These are phyloP conservation scores for Eueremaeus valkanovi DNA, from an alignment of 2,888 invertebrate genomes.

Conservation along the genomic window DNA sequence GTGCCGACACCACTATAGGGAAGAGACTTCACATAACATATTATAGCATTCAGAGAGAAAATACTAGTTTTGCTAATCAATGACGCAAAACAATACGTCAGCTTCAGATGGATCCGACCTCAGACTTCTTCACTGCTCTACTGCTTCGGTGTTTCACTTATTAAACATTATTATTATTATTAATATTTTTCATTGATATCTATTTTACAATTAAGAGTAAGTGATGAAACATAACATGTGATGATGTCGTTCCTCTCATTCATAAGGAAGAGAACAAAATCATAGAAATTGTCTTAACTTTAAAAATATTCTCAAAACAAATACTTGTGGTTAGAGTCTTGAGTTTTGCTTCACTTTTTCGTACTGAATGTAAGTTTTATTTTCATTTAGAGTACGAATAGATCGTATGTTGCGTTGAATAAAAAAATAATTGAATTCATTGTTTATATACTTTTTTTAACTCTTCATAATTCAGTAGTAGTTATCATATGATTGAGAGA, in stretches of 20 bases:
- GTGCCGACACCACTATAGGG: conserved; percentile 17
- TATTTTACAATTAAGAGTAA: no score
- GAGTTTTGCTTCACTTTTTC: no score
- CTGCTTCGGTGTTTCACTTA: background rate
- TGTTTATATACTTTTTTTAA: background rate
- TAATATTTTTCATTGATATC: no score
- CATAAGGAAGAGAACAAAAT: no score
- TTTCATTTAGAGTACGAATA: no score
- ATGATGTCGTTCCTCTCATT: no score
- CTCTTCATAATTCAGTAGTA: background rate
- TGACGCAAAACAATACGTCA: conserved; percentile 18
- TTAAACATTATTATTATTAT: background rate
- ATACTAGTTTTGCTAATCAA: background rate
- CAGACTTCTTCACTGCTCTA: background rate
- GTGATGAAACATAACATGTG: no score
- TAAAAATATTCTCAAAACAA: no score
- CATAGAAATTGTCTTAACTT: no score
- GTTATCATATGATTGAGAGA: background rate
- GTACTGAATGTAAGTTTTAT: no score
- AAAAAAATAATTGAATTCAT: background rate
- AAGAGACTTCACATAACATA: background rate
- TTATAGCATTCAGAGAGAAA: background rate
- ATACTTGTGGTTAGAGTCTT: no score
- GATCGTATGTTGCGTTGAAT: no score
- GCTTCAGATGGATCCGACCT: background rate